Conservation (phyloP, 1,140 invertebrate species). For the Drosophila prosaltans region DNA sequence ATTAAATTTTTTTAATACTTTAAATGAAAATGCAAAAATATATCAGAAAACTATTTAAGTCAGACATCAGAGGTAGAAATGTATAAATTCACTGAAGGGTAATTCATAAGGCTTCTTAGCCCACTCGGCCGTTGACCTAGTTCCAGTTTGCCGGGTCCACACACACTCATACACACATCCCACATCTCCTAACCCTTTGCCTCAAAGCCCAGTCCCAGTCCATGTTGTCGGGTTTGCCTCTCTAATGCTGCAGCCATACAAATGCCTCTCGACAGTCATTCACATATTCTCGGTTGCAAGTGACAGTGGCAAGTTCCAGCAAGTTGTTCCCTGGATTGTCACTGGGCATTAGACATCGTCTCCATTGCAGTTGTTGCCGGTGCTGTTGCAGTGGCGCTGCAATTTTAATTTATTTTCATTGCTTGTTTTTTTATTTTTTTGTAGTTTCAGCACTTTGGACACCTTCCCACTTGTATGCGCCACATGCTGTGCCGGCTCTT, state of each 20-base stretch:
- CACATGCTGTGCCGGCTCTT: constrained; percentile 25
- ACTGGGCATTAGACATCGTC: constrained; percentile 44
- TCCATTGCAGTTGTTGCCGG: neutral
- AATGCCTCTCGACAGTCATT: constrained; percentile 38
- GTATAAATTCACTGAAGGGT: neutral
- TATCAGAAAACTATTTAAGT: neutral
- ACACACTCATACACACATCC: constrained; percentile 11
- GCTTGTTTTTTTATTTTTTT: constrained; percentile 17
- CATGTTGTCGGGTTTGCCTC: constrained; percentile 34
- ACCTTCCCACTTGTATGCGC: constrained; percentile 38
- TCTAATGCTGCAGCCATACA: constrained; percentile 72
- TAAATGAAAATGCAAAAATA: neutral
- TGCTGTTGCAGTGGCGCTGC: constrained; percentile 32
- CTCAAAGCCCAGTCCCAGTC: neutral
- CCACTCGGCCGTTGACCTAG: constrained; percentile 64
- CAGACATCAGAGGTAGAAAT: neutral
- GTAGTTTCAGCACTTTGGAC: constrained; percentile 40
- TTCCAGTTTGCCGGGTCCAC: constrained; percentile 51
- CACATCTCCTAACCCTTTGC: neutral
- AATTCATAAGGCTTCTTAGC: constrained; percentile 56
- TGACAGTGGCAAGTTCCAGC: constrained; percentile 32
- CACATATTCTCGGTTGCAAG: constrained; percentile 26
- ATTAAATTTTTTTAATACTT: too few relatives aligned
- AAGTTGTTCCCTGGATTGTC: constrained; percentile 24
- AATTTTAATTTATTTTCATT: constrained; percentile 64